Base-by-base conservation (phyloP, 1,140 invertebrate genomes). In the Lamellibrachia luymesi region DNA sequence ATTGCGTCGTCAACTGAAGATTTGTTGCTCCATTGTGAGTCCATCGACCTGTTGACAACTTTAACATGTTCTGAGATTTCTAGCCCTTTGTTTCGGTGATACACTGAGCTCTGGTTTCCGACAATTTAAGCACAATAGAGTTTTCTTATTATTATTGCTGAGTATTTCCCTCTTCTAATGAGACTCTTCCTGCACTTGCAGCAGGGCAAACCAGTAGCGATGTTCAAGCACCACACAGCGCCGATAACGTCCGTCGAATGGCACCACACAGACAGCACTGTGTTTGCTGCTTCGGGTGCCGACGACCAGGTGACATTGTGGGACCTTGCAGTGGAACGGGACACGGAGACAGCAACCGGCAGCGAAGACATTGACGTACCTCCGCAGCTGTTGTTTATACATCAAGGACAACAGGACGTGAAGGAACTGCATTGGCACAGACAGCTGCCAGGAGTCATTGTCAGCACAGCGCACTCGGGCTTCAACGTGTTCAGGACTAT, bases 351-450 rank as follows among this genome's bases (percentile, higher is more conserved):
- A 8, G 93, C 94, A 92, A 92, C 94, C 49, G 94, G 91, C 27
- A 93, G 94, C 10, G 97, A 97, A 95, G 97, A 95, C 56, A 95
- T 95, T 96, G 97, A 98, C 95, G 96, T 99, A 56, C 99, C 99
- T 80, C 98, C 99, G 1, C 99, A 99, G 96, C 96, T 99, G 5
- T 96, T 99, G 90, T 99, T 99, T 95, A 99, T 99, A 94, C 99
- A 99, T 97, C 98, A 99, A 97, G 99, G 99, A 92, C 99, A 99
- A 96, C 98, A 97, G 92, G 98, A 99, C 95, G 98, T 99, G 50
- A 99, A 99, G 96, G 99, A 99, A 97, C 96, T 99, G 25, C 99
- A 99, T 95, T 99, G 99, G 99, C 99, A 99, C 97, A 97, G 97
- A 50, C 99, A 99, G 95, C 95, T 99, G 94, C 98, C 99, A 17